Base-by-base conservation (phyloP, 2,113 vertebrate species). In the Poeciliopsis turrubarensis region DNA sequence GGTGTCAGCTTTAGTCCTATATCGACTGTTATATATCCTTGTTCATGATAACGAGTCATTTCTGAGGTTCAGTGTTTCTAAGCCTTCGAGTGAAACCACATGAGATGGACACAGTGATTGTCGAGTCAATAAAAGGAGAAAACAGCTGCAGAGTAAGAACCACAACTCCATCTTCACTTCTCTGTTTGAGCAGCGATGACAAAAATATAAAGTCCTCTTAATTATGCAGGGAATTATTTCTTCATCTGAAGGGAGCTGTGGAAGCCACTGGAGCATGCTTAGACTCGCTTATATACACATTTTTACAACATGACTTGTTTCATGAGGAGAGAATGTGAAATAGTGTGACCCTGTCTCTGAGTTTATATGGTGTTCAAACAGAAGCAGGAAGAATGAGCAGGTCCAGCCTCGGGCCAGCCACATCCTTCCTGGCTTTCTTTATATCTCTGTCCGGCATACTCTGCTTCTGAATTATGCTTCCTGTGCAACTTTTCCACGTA, bases 201-300 rank as follows among this genome's bases (percentile, higher is more conserved):
- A 79, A 80, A 91, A 90, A 87, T 90, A 91, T 69, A 87, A 65
- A 57, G 9, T 65, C 65, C 73, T 77, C 78, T 86, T 70, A 92
- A 81, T 89, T 80, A 91, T 83, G 81, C 62, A 75, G 64, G 17
- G 64, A 26, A 37, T 65, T 90, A 91, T 92, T 92, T 88, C 61
- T 81, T 60, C 65, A 75, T 60, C 75, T 74, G 75, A 73, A 75
- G 41, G 65, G 74, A 85, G 80, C 77, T 83, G n/a, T 75, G 80
- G 84, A 82, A 83, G 15, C 79, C 70, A 39, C 70, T 71, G 47
- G 66, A 61, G 65, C 60, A 86, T 61, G 60, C 76, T 72, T 79
- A 79, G 82, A 77, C 47, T 60, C 47, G 63, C 71, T 84, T 86
- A 88, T 72, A 78, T 60, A 79, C 60, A 51, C 63, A 51, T 60